phyloP scores from a whole-genome alignment of 2,113 vertebrate species.

The Murina feae region DNA sequence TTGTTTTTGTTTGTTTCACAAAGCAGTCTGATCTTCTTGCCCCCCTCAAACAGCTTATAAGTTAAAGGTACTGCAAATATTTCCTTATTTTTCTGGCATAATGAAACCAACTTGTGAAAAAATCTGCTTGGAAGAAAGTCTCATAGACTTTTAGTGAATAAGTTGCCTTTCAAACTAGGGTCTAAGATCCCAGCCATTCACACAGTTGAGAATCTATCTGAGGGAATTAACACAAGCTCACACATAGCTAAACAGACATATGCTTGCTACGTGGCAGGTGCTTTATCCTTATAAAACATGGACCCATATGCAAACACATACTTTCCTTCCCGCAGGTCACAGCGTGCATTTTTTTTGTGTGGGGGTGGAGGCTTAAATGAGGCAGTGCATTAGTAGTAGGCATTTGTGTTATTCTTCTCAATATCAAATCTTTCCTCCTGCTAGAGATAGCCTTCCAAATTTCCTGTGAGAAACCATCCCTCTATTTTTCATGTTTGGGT shows the following conservation, averaged over 20 bases:
- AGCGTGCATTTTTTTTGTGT: neutral
- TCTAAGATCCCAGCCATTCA: neutral
- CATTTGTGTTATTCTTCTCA: neutral
- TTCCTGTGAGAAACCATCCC: neutral
- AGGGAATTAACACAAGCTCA: neutral
- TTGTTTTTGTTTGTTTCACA: neutral
- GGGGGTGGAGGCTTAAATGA: neutral
- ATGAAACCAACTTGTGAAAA: neutral
- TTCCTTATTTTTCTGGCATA: neutral
- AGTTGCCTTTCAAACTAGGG: neutral
- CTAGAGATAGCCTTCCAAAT: neutral
- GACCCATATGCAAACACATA: neutral
- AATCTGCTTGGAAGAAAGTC: neutral
- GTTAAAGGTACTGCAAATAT: neutral
- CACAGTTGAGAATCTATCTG: neutral
- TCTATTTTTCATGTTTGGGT: neutral
- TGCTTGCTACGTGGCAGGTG: neutral
- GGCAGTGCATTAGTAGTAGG: neutral
- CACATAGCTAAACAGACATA: neutral
- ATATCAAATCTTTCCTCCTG: neutral
- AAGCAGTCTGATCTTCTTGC: neutral
- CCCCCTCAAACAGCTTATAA: neutral
- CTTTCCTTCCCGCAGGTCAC: neutral
- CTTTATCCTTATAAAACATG: neutral
- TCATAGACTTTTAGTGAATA: neutral